Evolutionary conservation across 2,113 vertebrate genomes (phyloP), one percentile per base, ranked within the genome.

Genomic region (Athene cunicularia): DNA sequence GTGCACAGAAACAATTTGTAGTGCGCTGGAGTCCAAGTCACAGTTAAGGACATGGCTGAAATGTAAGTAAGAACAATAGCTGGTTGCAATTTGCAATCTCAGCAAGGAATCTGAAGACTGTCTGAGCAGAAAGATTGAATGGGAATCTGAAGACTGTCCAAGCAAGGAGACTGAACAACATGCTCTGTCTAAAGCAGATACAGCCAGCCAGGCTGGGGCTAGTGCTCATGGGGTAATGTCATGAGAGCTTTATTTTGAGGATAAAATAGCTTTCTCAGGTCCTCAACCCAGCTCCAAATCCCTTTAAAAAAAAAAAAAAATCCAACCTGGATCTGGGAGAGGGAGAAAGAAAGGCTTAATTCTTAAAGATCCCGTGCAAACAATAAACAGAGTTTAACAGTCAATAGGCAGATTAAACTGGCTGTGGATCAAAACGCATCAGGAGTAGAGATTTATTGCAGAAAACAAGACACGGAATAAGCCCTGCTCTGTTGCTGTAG

Each of bases 361-460:
- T 95, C 86, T 88, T 73, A 73, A 84, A 76, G 49, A 90, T 89
- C 70, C 50, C 12, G 19, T 47, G 77, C 85, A 96, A 95, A 97
- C 84, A 96, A 87, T 89, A 95, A 89, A 53, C 47, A 82, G 66
- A 93, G 50, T 95, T 93, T 94, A 93, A 77, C 52, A 95, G 72
- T 92, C 83, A 95, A 64, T 94, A 91, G 84, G 73, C 86, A 94
- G 90, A 94, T 96, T 96, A 96, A 96, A 95, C 87, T 97, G 95
- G 58, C 79, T 83, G 39, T 80, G 85, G 72, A 88, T 92, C 90
- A 95, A 97, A 97, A 95, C 0, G 0, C 58, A 91, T 94, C 53
- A 47, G 79, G 64, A 95, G 53, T 23, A 56, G 47, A 93, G 89
- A 93, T 93, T 97, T 95, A 93, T 68, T 90, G 94, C 62, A 53